Percentiles rank a stretch among this genome's conserved stretches.
Conservation (phyloP, 2,797 vertebrate species). For the Lateolabrax maculatus region DNA sequence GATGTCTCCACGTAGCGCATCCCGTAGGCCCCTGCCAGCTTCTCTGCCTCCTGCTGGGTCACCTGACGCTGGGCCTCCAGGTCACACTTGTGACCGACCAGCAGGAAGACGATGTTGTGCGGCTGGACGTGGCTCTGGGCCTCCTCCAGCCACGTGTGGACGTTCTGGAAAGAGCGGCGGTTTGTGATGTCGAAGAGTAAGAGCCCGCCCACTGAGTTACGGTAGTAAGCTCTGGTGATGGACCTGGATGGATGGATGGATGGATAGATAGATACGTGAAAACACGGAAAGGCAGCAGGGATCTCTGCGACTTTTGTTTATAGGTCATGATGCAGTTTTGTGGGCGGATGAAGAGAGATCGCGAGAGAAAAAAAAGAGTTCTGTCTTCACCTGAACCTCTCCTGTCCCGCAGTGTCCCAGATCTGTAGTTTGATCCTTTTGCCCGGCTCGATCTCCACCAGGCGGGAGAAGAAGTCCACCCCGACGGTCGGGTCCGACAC, state of each 20-base stretch:
- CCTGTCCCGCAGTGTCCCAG: conserved; percentile 94
- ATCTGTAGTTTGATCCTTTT: conserved; percentile 97
- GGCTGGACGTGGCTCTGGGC: conserved; percentile 95
- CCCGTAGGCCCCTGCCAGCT: conserved; percentile 90
- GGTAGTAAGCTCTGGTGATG: conserved; percentile 93
- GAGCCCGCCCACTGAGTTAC: conserved; percentile 97
- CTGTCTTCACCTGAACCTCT: conserved; percentile 89
- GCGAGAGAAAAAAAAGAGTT: not conserved
- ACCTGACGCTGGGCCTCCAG: conserved; percentile 92
- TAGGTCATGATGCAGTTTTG: not conserved
- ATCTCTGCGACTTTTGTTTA: not conserved
- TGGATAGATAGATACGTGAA: not conserved
- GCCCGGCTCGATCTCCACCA: conserved; percentile 96
- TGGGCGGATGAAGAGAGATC: not conserved
- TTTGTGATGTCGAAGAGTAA: conserved; percentile 97
- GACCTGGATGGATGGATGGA: conserved; percentile 78
- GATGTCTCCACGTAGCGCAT: conserved; percentile 95
- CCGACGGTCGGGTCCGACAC: conserved; percentile 97
- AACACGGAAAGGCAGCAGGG: not conserved
- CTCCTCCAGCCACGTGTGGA: conserved; percentile 96
- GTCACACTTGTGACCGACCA: conserved; percentile 97
- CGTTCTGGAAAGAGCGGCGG: conserved; percentile 95
- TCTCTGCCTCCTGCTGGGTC: conserved; percentile 92
- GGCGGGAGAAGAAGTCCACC: conserved; percentile 96
- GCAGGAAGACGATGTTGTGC: conserved; percentile 93